Base-by-base conservation (phyloP, 1,140 invertebrate species). In the Drosophila dunni region DNA sequence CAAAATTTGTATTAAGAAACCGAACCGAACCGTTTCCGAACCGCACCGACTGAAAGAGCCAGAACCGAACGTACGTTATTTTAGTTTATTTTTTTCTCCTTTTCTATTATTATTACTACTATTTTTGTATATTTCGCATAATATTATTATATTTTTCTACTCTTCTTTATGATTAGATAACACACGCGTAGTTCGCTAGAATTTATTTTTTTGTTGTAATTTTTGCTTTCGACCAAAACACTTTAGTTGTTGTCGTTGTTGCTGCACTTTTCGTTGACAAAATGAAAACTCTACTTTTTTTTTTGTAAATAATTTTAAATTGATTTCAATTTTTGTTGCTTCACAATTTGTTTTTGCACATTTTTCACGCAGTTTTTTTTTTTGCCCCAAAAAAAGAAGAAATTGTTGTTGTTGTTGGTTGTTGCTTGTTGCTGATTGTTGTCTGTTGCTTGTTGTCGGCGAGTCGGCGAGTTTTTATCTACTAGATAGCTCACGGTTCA, bases 391-490 rank as follows among this genome's bases (percentile, higher is more conserved):
- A 57, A 58, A 36, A 63, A 29, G 24, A 29, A 29, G 24, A 63
- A 62, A 53, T 36, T 8, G 2, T 36, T 57, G 40, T 57, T 66
- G 64, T 53, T 61, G 42, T 24, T 63, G 61, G 36, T 48, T 11
- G 36, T 63, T 63, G 61, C 40, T 63, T 53, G 36, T 53, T 53
- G 62, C 50, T 64, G 63, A 36, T 54, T 75, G 45, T 51, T 17
- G 34, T 65, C 17, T 67, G 64, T 79, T 40, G 61, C 24, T 45
- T 72, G 82, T 81, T 76, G 80, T 82, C 79, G 75, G 82, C 82
- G 79, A 78, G 81, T 88, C 81, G 81, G 81, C 81, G 81, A 73
- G 76, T 84, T 88, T 86, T 88, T 88, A 86, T 88, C 83, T 88
- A 86, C 83, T 85, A 88, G 79, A 85, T 84, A 85, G 78, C 77